Percentiles rank a stretch among this genome's conserved stretches.
Evolutionary conservation across 1,140 invertebrate species (phyloP).

Genomic region (Drosophila kikkawai): DNA sequence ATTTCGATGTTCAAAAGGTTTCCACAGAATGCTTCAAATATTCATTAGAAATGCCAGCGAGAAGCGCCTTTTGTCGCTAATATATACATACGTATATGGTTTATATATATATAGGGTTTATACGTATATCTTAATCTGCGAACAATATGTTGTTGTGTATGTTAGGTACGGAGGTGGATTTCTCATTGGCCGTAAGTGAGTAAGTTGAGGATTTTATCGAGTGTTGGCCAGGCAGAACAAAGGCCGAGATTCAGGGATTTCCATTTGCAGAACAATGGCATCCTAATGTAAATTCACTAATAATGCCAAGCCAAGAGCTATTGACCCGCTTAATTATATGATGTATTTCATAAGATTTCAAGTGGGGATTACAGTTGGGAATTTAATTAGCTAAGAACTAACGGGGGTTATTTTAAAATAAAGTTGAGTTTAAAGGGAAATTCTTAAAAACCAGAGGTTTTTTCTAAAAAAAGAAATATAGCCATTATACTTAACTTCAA

Average conservation of each 20-base stretch:
- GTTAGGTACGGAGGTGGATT: not conserved
- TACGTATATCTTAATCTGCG: constrained; percentile 4
- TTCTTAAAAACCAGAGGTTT: no score
- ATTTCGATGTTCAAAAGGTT: constrained; percentile 53
- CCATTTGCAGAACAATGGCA: constrained; percentile 3
- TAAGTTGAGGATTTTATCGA: constrained; percentile 1
- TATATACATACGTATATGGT: not conserved
- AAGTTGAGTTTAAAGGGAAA: not conserved
- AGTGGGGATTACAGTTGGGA: not conserved
- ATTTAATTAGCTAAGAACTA: not conserved
- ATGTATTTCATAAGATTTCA: not conserved
- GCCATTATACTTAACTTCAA: no score
- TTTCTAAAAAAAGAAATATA: no score
- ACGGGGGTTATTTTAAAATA: not conserved
- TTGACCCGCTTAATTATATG: constrained; percentile 1
- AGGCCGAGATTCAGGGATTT: constrained; percentile 1
- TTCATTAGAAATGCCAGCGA: constrained; percentile 54
- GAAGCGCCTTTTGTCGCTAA: constrained; percentile 7
- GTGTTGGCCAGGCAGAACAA: constrained; percentile 10
- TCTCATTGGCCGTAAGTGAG: not conserved
- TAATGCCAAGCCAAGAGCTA: not conserved
- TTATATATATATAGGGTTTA: not conserved
- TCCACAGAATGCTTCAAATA: constrained; percentile 50
- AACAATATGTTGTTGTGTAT: not conserved
- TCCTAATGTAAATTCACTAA: not conserved